Evolutionary conservation across 2,113 vertebrate genomes (phyloP), one percentile per base, ranked within the genome.

Genomic region (Lepus timidus): DNA sequence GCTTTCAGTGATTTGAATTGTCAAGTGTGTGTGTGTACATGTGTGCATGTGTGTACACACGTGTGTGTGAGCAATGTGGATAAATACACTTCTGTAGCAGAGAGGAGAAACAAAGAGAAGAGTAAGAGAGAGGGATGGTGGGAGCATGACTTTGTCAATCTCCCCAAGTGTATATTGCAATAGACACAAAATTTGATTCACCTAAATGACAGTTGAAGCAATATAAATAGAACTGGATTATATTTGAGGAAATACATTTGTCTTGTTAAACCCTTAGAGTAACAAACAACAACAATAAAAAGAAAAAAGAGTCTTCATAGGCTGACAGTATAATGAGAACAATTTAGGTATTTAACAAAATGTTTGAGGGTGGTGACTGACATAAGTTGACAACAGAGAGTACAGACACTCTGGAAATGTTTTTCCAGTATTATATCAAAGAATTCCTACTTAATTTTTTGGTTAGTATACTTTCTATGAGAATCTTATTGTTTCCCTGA

Each of bases 401-500:
- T 51, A 74, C 16, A 64, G 8, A 61, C 11, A 7, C 36, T 90
- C 25, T 71, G 81, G n/a, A 76, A 80, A 86, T 17, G 78, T 61
- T 8, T 80, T 93, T 44, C 14, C 16, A 29, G 23, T 64, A 55
- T 82, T 91, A 90, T 90, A 55, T 95, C 51, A 44, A 62, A 73
- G 7, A 84, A 2, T 67, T 94, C 85, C 81, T 74, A 68, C 13
- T 93, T 74, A 16, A 64, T 31, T 85, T 85, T 92, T n/a, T 74
- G 49, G 27, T 65, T 95, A 33, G 76, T 22, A 90, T 84, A 61
- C 25, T 87, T 93, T 68, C 76, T 84, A 62, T 83, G 20, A 94
- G 44, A 85, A 92, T 61, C 14, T 91, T 73, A 91, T 75, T 93
- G 39, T 90, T 96, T 31, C 7, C 55, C 6, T 33, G 44, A 17